Base-by-base conservation (phyloP, 2,113 vertebrate genomes). In the Capreolus pygargus region DNA sequence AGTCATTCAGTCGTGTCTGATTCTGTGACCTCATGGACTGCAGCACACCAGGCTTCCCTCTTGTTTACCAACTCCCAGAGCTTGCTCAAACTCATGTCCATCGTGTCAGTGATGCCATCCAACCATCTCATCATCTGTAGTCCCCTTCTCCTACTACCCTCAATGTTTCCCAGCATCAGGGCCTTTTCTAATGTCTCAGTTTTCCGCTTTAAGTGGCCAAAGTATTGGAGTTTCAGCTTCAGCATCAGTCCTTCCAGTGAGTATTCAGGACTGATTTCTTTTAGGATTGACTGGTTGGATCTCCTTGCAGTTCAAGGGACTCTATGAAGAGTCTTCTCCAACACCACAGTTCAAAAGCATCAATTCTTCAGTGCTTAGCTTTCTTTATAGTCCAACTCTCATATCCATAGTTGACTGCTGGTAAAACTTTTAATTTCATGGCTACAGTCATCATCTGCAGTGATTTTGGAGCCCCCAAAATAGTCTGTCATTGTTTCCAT, bases 351-450 rank as follows among this genome's bases (percentile, higher is more conserved):
- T 36, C 64, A 67, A 67, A 36, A 67, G 17, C 64, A 67, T 67
- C 64, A 36, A 5, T 67, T 21, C 64, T 67, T 67, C 8, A 10
- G 64, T 0, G 0, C 64, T 67, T 4, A 67, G 64, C 33, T 36
- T 67, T 67, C 33, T 67, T 21, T 67, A 36, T 67, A 36, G 17
- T 67, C 64, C 64, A 67, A 36, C 33, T 19, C 33, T 67, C 33
- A 36, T 36, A 67, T 67, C 33, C 33, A 67, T 67, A 21, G 33
- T 67, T 67, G 16, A 67, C 61, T 64, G n/a, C 30, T 64, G 16
- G 33, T 64, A 19, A 64, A 64, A 64, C 33, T 64, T 64, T 64
- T 64, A 64, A n/a, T n/a, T n/a, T 64, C 61, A 64, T 64, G 61
- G 61, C 61, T 64, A 15, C 30, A 64, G 3, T 64, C 3, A 64